phyloP scores from a whole-genome alignment of 2,888 invertebrate species.

The Macaria notata region DNA sequence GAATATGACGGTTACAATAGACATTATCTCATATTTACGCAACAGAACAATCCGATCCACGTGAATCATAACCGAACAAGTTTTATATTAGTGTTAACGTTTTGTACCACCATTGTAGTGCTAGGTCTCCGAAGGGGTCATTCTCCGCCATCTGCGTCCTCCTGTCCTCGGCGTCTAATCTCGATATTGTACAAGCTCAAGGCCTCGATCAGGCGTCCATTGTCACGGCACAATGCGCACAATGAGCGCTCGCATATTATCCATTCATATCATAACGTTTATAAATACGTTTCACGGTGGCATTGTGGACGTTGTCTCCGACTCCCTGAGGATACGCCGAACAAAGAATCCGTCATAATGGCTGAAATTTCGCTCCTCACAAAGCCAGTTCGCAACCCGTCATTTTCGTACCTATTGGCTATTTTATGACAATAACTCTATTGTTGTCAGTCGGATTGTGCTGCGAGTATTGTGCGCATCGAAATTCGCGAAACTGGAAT shows the following conservation, averaged over 20 bases:
- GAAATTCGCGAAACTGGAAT: slow-evolving; percentile 78
- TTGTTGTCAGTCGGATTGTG: slow-evolving; percentile 66
- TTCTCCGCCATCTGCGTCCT: slow-evolving; percentile 45
- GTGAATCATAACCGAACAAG: slow-evolving; percentile 27
- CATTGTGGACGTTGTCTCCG: slow-evolving; percentile 69
- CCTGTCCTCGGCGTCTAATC: slow-evolving; percentile 55
- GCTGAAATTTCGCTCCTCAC: slow-evolving; percentile 66
- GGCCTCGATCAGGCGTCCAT: slow-evolving; percentile 47
- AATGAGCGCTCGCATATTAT: slow-evolving; percentile 68
- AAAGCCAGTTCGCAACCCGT: slow-evolving; percentile 73
- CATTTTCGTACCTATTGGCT: slow-evolving; percentile 81
- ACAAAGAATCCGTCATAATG: slow-evolving; percentile 75
- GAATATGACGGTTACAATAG: slow-evolving; percentile 5
- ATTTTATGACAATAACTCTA: slow-evolving; percentile 77
- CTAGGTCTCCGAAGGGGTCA: slow-evolving; percentile 46
- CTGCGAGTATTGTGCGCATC: slow-evolving; percentile 61
- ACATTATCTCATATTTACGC: slow-evolving; percentile 23
- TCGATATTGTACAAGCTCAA: slow-evolving; percentile 69
- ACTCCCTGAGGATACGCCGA: slow-evolving; percentile 73
- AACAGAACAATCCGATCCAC: slow-evolving; percentile 8
- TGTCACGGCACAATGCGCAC: slow-evolving; percentile 54
- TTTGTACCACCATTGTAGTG: slow-evolving; percentile 34
- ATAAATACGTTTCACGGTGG: slow-evolving; percentile 75
- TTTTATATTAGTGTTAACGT: slow-evolving; percentile 33
- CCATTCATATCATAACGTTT: slow-evolving; percentile 80